Conservation (phyloP, 2,888 invertebrate genomes). For the Acleris cristana region DNA sequence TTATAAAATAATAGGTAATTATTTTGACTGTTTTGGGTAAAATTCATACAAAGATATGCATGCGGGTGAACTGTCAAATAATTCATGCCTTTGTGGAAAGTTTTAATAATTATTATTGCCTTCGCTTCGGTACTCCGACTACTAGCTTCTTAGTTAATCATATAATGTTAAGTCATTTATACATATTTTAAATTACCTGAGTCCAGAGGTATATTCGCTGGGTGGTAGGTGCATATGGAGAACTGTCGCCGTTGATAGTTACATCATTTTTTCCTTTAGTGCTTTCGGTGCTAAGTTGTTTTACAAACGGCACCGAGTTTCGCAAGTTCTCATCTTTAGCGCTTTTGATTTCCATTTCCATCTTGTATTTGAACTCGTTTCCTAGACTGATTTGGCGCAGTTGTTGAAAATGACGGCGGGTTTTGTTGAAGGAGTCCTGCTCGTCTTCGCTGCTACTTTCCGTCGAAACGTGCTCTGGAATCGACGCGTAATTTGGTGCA, state of each 20-base stretch:
- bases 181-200: constrained; percentile 60
- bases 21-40: not conserved
- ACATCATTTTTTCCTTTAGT: constrained; percentile 82
- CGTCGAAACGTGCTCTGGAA: constrained; percentile 71
- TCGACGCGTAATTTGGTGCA: constrained; percentile 72
- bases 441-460: constrained; percentile 81
- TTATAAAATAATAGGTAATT: too few species aligned
- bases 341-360: constrained; percentile 86
- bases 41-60: not conserved
- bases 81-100: constrained; percentile 39
- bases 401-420: constrained; percentile 85
- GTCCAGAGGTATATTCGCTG: constrained; percentile 78
- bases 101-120: constrained; percentile 42
- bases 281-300: constrained; percentile 84
- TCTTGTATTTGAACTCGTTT: constrained; percentile 85
- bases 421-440: constrained; percentile 81
- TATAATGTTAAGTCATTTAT: not conserved
- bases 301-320: constrained; percentile 84
- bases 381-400: constrained; percentile 85
- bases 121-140: constrained; percentile 25
- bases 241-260: constrained; percentile 68
- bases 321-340: constrained; percentile 85
- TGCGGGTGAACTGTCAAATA: not conserved
- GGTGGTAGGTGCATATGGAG: constrained; percentile 81
- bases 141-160: not conserved